Base-by-base conservation (phyloP, 2,888 invertebrate genomes). In the Carterocephalus palaemon region DNA sequence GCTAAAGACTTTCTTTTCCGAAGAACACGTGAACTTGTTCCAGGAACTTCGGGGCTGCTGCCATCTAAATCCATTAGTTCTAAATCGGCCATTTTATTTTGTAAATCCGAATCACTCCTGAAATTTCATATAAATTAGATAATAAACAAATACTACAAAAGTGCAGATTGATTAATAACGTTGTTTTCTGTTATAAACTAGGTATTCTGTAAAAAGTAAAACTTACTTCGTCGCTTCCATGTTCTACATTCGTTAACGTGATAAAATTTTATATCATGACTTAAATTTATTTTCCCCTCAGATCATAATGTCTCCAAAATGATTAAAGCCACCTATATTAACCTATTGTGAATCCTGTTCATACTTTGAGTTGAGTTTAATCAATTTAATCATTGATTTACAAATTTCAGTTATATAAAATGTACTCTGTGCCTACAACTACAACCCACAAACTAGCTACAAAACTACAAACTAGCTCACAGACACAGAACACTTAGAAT, bases 61-160 rank as follows among this genome's bases (percentile, higher is more conserved):
- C 75, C 73, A 20, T 75, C 75, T 13, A 76, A 54, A 57, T 84
- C 87, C 82, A 84, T 80, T 56, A 86, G 67, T 60, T 81, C 86
- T 59, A 88, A 68, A 55, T 80, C 71, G 49, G 87, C 86, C 85
- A 88, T 81, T 71, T 80, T 77, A 62, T 55, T 70, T 2, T 82
- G 86, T 47, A 88, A 60, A 46, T 88, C 87, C 1, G 61, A 51
- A 33, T 84, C 86, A 49, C 62, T 60, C 64, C 82, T 82, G 70
- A 37, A 71, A 69, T 53, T 10, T n/a, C 5, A 10, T 8, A 4
- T 3, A 33, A 46, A 8, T 37, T 28, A n/a, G 15, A n/a, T n/a
- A n/a, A n/a, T n/a, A n/a, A n/a, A n/a, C n/a, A n/a, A n/a, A n/a
- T n/a, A n/a, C n/a, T n/a, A n/a, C n/a, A n/a, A n/a, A n/a, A n/a